A percentile compares a stretch with the other conserved stretches of the same genome.
Evolutionary conservation across 2,888 invertebrate species (phyloP).

Genomic region (Brenthis daphne): DNA sequence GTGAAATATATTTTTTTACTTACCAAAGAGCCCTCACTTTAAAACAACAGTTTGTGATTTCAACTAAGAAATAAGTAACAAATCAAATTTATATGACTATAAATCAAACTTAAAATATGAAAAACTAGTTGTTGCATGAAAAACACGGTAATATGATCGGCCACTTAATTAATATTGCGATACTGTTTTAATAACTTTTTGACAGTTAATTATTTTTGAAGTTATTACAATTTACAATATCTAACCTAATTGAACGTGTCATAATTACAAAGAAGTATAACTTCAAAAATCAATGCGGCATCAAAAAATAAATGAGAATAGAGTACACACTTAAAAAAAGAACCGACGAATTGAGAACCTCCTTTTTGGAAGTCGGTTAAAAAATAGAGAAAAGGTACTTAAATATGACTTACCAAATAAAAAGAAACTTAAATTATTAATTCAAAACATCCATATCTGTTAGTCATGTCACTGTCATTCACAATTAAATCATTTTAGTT

Average conservation of each 20-base stretch:
- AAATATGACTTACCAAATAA: slow-evolving; percentile 7
- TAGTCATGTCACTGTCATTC: not conserved
- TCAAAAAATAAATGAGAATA: too few relatives aligned
- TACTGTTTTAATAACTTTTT: not conserved
- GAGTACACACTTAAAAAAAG: too few relatives aligned
- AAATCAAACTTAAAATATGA: slow-evolving; percentile 5
- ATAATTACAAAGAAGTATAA: too few relatives aligned
- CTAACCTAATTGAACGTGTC: too few relatives aligned
- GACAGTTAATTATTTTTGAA: not conserved
- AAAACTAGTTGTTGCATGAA: slow-evolving; percentile 4
- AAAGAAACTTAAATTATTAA: not conserved
- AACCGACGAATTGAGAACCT: too few relatives aligned
- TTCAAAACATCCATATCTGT: not conserved
- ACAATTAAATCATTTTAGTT: slow-evolving; percentile 1
- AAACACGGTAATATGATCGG: not conserved
- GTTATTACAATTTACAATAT: not conserved
- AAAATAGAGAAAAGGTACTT: too few relatives aligned
- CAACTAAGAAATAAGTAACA: not conserved
- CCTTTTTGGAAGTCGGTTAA: too few relatives aligned
- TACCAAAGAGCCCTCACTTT: slow-evolving; percentile 13
- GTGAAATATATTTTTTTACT: slow-evolving; percentile 38
- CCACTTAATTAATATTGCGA: slow-evolving; percentile 11
- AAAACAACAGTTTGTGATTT: too few relatives aligned
- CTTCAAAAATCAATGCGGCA: too few relatives aligned
- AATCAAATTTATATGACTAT: not conserved